Evolutionary conservation across 2,113 vertebrate genomes (phyloP).

Genomic region (Corythaeola cristata): DNA sequence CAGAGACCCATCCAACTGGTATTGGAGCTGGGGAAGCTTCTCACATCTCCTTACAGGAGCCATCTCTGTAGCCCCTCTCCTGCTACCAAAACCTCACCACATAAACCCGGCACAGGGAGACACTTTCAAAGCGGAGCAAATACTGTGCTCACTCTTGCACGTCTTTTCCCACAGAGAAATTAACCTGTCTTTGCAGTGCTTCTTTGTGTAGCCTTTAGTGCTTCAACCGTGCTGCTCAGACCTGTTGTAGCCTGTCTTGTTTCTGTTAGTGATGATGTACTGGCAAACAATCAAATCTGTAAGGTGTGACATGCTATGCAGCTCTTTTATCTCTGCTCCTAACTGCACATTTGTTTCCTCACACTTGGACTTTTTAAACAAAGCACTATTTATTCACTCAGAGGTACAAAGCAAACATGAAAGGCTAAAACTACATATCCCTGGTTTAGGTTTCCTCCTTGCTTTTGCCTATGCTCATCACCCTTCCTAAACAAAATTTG

Average conservation of each 20-base stretch:
- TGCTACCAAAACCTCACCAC: too few relatives aligned
- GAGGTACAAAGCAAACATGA: not conserved
- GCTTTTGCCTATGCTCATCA: not conserved
- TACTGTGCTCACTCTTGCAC: not conserved
- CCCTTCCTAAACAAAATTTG: not conserved
- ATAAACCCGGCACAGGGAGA: not conserved
- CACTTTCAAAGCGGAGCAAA: not conserved
- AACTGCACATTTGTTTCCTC: not conserved
- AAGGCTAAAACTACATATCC: not conserved
- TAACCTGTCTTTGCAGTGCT: not conserved
- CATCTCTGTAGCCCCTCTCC: too few relatives aligned
- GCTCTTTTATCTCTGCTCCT: not conserved
- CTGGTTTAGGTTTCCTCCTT: not conserved
- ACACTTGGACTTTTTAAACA: not conserved
- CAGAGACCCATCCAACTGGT: too few relatives aligned
- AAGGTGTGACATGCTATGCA: not conserved
- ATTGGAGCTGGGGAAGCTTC: too few relatives aligned
- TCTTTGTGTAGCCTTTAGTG: not conserved
- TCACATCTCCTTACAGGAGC: too few relatives aligned
- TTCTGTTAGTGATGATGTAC: not conserved
- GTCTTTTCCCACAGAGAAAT: not conserved
- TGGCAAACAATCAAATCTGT: not conserved
- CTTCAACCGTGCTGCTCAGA: not conserved
- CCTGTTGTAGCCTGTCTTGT: fast-evolving
- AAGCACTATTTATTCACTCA: not conserved